Percentiles rank a stretch among this genome's conserved stretches.
These are phyloP conservation scores for Cyclina sinensis DNA, from an alignment of 1,140 invertebrate genomes.

Conservation along the genomic window DNA sequence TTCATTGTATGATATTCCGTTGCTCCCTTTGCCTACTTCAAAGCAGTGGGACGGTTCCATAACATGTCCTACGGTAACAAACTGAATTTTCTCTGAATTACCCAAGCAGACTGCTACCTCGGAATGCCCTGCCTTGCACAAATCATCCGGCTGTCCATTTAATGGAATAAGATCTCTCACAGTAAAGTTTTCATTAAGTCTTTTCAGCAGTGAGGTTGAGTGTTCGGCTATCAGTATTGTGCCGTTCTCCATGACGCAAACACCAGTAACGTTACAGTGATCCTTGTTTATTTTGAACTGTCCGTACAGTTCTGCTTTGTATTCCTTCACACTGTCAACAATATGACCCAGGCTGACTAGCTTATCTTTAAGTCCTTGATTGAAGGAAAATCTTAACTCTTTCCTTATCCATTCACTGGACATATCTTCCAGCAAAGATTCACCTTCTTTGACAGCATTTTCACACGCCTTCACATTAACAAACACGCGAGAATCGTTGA, in stretches of 20 bases:
- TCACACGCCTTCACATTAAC: conserved; percentile 12
- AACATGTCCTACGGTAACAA: not conserved
- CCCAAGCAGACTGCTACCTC: not conserved
- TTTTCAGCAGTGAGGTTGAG: conserved; percentile 19
- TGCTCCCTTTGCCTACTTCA: not conserved
- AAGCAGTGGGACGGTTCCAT: not conserved
- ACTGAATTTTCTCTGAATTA: not conserved
- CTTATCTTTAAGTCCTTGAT: not conserved
- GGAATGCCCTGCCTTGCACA: not conserved
- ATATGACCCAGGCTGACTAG: not conserved
- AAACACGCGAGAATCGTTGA: conserved; percentile 7
- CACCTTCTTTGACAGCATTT: conserved; percentile 9
- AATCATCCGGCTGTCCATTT: conserved; percentile 16
- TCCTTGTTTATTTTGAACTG: conserved; percentile 9
- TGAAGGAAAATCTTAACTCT: conserved; percentile 20
- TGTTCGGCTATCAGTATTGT: not conserved
- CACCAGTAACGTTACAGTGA: conserved; percentile 6
- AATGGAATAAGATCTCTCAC: not conserved
- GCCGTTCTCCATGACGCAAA: not conserved
- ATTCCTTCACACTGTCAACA: not conserved
- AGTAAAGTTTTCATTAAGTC: conserved; percentile 7
- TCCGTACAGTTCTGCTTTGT: not conserved
- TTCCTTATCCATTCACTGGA: conserved; percentile 1
- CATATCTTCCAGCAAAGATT: not conserved
- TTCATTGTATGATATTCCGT: not conserved